A percentile compares a stretch with the other conserved stretches of the same genome.
Conservation (phyloP, 2,113 vertebrate species). For the Prionailurus bengalensis region DNA sequence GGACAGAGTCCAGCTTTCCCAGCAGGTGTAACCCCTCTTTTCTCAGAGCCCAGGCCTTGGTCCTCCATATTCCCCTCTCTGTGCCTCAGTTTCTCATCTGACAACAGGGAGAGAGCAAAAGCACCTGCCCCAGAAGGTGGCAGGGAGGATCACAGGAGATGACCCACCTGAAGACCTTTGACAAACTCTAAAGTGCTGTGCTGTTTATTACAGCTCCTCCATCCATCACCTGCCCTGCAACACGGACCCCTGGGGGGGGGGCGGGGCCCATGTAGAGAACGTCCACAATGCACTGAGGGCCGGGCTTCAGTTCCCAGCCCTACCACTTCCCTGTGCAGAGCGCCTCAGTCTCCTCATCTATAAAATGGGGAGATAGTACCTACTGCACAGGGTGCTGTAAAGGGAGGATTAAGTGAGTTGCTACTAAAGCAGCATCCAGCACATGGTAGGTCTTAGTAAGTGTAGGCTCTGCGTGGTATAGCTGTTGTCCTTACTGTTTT, state of each 20-base stretch:
- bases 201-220: too few relatives aligned
- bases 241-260: neutral
- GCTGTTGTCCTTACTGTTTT: neutral
- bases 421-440: too few relatives aligned
- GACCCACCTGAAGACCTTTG: neutral
- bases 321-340: neutral
- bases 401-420: neutral
- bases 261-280: neutral
- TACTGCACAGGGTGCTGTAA: neutral
- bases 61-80: neutral
- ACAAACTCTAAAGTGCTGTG: too few relatives aligned
- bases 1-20: neutral
- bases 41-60: neutral
- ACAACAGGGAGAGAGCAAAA: fast-evolving
- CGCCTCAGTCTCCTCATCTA: slow-evolving; percentile 30
- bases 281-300: fast-evolving
- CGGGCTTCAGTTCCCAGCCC: neutral
- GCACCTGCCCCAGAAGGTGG: neutral
- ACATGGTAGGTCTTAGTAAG: fast-evolving
- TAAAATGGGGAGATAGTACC: neutral
- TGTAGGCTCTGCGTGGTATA: fast-evolving
- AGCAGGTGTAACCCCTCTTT: neutral
- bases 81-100: neutral
- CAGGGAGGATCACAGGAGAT: neutral
- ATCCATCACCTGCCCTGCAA: neutral